Conservation (phyloP, 2,113 vertebrate species). For the Cettia cetti region DNA sequence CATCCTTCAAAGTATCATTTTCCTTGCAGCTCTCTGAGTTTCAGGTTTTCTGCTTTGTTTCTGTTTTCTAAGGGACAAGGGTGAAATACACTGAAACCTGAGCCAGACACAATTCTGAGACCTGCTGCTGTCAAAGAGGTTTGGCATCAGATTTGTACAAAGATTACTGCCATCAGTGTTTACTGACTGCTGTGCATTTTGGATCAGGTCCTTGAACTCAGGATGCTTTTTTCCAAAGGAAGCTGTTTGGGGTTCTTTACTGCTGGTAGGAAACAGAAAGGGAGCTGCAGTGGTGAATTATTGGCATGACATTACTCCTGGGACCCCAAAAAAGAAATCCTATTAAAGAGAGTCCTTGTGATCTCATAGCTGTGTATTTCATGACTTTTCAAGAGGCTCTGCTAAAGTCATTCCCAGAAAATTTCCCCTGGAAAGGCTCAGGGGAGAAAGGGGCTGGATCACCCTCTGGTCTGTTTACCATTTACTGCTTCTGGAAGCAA, state of each 20-base stretch:
- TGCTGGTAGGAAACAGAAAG: slow-evolving; percentile 35
- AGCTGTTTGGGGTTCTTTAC: slow-evolving; percentile 27
- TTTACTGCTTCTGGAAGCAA: slow-evolving; percentile 32
- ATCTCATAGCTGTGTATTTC: slow-evolving; percentile 51
- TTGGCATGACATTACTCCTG: slow-evolving; percentile 16
- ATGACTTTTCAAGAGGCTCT: slow-evolving; percentile 28
- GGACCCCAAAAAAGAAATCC: slow-evolving; percentile 51
- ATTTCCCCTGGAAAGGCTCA: slow-evolving; percentile 43
- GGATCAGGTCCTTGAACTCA: neutral
- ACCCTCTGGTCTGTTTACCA: slow-evolving; percentile 20
- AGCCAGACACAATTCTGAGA: neutral
- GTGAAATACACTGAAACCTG: neutral
- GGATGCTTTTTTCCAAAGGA: neutral
- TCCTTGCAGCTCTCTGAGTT: neutral
- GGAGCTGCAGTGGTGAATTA: slow-evolving; percentile 31
- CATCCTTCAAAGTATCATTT: slow-evolving; percentile 16
- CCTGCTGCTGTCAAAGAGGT: neutral
- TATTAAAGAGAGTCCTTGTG: slow-evolving; percentile 53
- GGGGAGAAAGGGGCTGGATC: neutral
- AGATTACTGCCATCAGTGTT: slow-evolving; percentile 1
- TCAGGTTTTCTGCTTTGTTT: neutral
- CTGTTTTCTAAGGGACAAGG: neutral
- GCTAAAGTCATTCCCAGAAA: slow-evolving; percentile 52
- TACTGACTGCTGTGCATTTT: slow-evolving; percentile 14
- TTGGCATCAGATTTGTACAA: neutral